Percentiles rank a stretch among this genome's conserved stretches.
phyloP scores from a whole-genome alignment of 2,113 vertebrate genomes.

The Heterocephalus glaber region DNA sequence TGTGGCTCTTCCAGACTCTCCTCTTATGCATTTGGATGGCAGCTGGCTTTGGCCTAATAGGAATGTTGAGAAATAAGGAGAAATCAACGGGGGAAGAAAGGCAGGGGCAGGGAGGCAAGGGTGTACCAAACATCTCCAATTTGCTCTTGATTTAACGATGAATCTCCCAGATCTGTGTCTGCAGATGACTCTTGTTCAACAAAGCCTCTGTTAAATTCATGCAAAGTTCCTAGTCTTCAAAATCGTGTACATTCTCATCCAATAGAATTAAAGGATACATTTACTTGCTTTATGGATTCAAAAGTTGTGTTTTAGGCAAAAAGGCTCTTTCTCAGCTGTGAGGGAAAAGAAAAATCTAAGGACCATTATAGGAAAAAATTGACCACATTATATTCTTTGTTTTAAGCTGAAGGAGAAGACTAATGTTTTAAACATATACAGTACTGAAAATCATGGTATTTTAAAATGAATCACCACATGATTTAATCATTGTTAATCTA shows the following conservation, averaged over 20 bases:
- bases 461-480: slow-evolving; percentile 46
- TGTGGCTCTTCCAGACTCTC: neutral
- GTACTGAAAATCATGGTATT: slow-evolving; percentile 54
- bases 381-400: slow-evolving; percentile 47
- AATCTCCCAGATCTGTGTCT: neutral
- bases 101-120: neutral
- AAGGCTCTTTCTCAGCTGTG: slow-evolving; percentile 25
- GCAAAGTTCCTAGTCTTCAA: neutral
- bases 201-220: neutral
- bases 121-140: fast-evolving
- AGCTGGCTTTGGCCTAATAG: fast-evolving
- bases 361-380: neutral
- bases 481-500: slow-evolving; percentile 69
- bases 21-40: neutral
- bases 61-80: neutral
- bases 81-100: neutral
- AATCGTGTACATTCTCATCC: neutral
- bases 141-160: neutral
- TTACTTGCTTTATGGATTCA: neutral
- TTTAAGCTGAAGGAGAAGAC: slow-evolving; percentile 55
- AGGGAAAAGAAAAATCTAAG: slow-evolving; percentile 30
- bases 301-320: neutral
- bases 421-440: slow-evolving; percentile 61
- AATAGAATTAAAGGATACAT: neutral
- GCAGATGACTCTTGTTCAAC: neutral